Evolutionary conservation across 2,113 vertebrate genomes (phyloP).

Genomic region (Hippocampus abdominalis): DNA sequence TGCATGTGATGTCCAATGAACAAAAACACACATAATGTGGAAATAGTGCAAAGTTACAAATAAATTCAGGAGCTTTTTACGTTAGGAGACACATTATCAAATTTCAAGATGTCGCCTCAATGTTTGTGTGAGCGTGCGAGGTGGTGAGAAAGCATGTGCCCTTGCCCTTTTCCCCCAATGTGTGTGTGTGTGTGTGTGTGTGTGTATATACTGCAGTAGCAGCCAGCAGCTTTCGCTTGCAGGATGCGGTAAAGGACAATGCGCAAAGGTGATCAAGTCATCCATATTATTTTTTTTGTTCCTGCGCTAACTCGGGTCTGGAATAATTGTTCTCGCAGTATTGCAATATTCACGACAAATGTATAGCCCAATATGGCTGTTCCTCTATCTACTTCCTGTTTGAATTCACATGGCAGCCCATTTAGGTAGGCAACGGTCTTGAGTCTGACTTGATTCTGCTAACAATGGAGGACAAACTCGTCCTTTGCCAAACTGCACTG

Average conservation of each 20-base stretch:
- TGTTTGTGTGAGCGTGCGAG: not conserved
- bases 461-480: not conserved
- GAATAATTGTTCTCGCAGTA: no score
- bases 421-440: no score
- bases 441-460: not conserved
- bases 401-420: no score
- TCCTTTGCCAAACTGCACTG: no score
- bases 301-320: no score
- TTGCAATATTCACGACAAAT: no score
- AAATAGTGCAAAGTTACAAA: slow-evolving; percentile 57
- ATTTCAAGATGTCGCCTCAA: not conserved
- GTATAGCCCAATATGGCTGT: no score
- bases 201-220: slow-evolving; percentile 60
- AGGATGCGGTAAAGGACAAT: slow-evolving; percentile 26
- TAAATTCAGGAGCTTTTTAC: slow-evolving; percentile 46
- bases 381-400: no score
- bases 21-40: slow-evolving; percentile 46
- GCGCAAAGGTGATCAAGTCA: not conserved
- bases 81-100: not conserved
- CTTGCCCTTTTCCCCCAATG: slow-evolving; percentile 34
- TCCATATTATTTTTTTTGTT: no score
- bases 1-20: slow-evolving; percentile 15
- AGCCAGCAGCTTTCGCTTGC: slow-evolving; percentile 4
- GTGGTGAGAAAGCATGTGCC: not conserved
- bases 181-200: slow-evolving; percentile 12